Base-by-base conservation (phyloP, 2,888 invertebrate species). In the Diploptera punctata region DNA sequence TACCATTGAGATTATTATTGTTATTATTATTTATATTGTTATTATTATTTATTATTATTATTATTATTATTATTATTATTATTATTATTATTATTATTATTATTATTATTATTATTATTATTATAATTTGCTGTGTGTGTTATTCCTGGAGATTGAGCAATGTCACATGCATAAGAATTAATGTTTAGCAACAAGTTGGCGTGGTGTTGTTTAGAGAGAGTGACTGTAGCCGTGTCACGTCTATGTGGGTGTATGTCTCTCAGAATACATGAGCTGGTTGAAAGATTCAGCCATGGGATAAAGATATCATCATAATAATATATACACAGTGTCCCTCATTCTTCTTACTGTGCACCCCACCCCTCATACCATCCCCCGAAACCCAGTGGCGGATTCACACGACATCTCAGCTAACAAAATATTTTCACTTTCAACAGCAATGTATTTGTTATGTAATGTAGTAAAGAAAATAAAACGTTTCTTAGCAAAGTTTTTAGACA, bases 271-370 rank as follows among this genome's bases (percentile, higher is more conserved):
- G 60, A 68, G 68, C 38, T 43, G 68, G n/a, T 52, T 60, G 26
- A 60, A 57, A 69, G 60, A 57, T 65, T 26, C 65, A 47, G 47
- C 47, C 47, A 47, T 21, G 43, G 65, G 54, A 68, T 70, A 49
- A 52, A 62, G 70, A 70, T 70, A 70, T 70, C 70, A 70, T 70
- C 70, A 70, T 62, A 43, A 70, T 38, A 70, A 70, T 49, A 70
- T 60, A 70, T 67, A 67, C 67, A 67, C 47, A n/a, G 33, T 29
- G 13, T 26, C 49, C 44, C 47, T 33, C 67, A 31, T 67, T 21
- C 67, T 19, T 67, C 43, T 44, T 18, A 26, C 67, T 18, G 7
- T 16, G 26, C 18, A 24, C 65, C 65, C n/a, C 47, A 21, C 47
- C 26, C 65, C 44, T n/a, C 60, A 60, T 5, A 3, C 57, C 24